A percentile compares a stretch with the other conserved stretches of the same genome.
Conservation (phyloP, 2,888 invertebrate genomes). For the Xestobium rufovillosum region DNA sequence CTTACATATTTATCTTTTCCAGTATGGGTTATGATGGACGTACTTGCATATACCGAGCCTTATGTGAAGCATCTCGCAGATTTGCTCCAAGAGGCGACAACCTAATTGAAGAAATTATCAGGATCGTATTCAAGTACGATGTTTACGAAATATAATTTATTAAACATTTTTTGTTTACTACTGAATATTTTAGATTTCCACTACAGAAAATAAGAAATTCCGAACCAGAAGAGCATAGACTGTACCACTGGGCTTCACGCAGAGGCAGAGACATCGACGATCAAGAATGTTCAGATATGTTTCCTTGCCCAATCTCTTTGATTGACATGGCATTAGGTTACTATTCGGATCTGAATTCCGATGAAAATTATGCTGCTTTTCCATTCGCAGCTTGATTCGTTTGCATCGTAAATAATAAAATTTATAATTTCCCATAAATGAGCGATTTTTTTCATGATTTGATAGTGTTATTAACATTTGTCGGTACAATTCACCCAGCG, state of each 20-base stretch:
- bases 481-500: too few relatives aligned
- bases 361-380: too few relatives aligned
- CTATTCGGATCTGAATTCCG: too few relatives aligned
- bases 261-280: slow-evolving; percentile 40
- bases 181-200: slow-evolving; percentile 61
- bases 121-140: slow-evolving; percentile 60
- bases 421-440: too few relatives aligned
- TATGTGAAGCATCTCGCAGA: slow-evolving; percentile 65
- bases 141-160: too few relatives aligned
- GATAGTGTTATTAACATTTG: too few relatives aligned
- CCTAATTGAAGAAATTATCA: slow-evolving; percentile 62
- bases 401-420: too few relatives aligned
- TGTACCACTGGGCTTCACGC: slow-evolving; percentile 59
- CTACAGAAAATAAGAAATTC: slow-evolving; percentile 52
- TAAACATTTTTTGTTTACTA: too few relatives aligned
- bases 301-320: slow-evolving; percentile 64
- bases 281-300: slow-evolving; percentile 49
- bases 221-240: slow-evolving; percentile 57
- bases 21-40: slow-evolving; percentile 73
- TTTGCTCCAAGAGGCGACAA: slow-evolving; percentile 49
- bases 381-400: too few relatives aligned
- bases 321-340: slow-evolving; percentile 62
- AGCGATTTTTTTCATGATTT: too few relatives aligned
- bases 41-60: slow-evolving; percentile 60
- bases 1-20: too few relatives aligned